These are phyloP conservation scores for Proales similis DNA, from an alignment of 1,140 invertebrate species.

Conservation along the genomic window DNA sequence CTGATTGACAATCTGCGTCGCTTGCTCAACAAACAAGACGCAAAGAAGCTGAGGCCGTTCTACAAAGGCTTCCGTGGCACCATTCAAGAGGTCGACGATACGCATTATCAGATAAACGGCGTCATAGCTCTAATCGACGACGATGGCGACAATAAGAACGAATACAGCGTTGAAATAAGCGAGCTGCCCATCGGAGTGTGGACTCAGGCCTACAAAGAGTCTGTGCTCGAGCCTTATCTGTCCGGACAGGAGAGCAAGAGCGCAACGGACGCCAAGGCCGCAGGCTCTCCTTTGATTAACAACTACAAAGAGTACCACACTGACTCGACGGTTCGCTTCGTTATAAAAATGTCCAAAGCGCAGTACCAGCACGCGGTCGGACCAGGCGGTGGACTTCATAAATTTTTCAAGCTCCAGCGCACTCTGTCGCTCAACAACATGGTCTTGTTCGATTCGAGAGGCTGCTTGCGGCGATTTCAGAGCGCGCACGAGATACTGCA, in stretches of 20 bases:
- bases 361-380: slow-evolving; percentile 69
- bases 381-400: slow-evolving; percentile 78
- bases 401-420: slow-evolving; percentile 83
- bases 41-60: slow-evolving; percentile 66
- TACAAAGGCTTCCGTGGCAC: slow-evolving; percentile 85
- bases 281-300: neutral
- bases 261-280: neutral
- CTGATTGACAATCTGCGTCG: slow-evolving; percentile 74
- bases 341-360: slow-evolving; percentile 70
- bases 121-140: slow-evolving; percentile 72
- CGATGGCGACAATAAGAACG: slow-evolving; percentile 46
- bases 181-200: slow-evolving; percentile 86
- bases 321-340: slow-evolving; percentile 83
- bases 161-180: slow-evolving; percentile 77
- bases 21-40: slow-evolving; percentile 74
- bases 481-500: slow-evolving; percentile 70
- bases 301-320: slow-evolving; percentile 74
- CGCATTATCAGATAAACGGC: slow-evolving; percentile 72
- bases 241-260: neutral
- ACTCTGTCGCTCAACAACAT: slow-evolving; percentile 73
- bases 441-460: slow-evolving; percentile 83
- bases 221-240: slow-evolving; percentile 77
- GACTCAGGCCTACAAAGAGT: slow-evolving; percentile 95
- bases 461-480: slow-evolving; percentile 73
- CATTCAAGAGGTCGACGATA: slow-evolving; percentile 67